Conservation (phyloP, 2,888 invertebrate genomes). For the Calephelis perditalis region DNA sequence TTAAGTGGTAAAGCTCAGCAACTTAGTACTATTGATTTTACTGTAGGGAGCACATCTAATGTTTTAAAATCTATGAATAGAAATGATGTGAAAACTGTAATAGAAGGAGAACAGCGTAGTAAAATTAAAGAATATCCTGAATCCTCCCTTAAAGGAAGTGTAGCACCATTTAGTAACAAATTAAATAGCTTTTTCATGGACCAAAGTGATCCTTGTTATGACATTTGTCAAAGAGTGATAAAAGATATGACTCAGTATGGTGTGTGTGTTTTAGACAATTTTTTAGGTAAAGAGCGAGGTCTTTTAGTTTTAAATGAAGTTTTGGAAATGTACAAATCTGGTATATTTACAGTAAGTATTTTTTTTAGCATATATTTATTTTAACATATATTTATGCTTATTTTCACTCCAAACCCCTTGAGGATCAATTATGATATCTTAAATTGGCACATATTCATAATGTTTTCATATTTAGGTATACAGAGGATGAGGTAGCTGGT, state of each 20-base stretch:
- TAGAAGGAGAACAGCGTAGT: conserved; percentile 66
- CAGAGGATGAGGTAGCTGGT: too few relatives aligned
- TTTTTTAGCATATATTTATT: background rate
- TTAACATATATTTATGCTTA: too few relatives aligned
- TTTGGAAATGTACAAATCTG: conserved; percentile 84
- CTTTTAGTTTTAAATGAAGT: conserved; percentile 89
- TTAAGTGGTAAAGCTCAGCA: conserved; percentile 79
- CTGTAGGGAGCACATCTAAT: conserved; percentile 44
- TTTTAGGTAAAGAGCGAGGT: conserved; percentile 89
- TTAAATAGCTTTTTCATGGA: conserved; percentile 73
- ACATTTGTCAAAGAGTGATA: conserved; percentile 86
- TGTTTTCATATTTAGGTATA: too few relatives aligned
- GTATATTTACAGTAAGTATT: conserved; percentile 79
- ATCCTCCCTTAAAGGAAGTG: conserved; percentile 66
- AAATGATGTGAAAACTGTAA: conserved; percentile 54
- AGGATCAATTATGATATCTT: too few relatives aligned
- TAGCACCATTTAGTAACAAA: conserved; percentile 66
- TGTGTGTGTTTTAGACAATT: conserved; percentile 94
- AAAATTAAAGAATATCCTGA: conserved; percentile 76
- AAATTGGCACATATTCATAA: too few relatives aligned
- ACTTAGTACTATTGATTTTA: conserved; percentile 53
- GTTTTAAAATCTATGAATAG: conserved; percentile 47
- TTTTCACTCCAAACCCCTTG: too few relatives aligned
- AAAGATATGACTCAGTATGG: conserved; percentile 92
- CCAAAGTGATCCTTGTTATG: conserved; percentile 74